Evolutionary conservation across 2,797 vertebrate genomes (phyloP), one percentile per base, ranked within the genome.

Genomic region (Psittacula derbiana): DNA sequence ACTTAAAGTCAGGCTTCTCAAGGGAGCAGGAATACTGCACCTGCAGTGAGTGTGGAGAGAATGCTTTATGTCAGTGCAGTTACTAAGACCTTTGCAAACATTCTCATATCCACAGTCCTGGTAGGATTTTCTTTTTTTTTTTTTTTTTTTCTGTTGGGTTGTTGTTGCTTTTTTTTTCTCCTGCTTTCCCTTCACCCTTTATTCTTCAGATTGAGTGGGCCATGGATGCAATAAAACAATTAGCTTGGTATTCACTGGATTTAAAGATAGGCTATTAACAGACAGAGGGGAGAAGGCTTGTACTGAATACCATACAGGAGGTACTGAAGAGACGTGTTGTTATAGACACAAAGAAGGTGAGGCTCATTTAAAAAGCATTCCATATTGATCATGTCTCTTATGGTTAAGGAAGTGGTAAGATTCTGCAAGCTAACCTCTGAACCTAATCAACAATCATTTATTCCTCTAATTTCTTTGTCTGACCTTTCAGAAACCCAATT

Each of bases 11-110:
- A 86, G 38, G n/a, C 21, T 90, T 76, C 96, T 95, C 96, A 8
- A 5, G 93, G 92, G 96, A 96, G 38, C 57, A 65, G 80, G 74
- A 94, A 80, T 53, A 46, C 67, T 90, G 94, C 96, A 96, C 93
- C 96, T 97, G 96, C 88, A 95, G 61, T 21, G 86, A 88, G 91
- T 80, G 95, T 62, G 75, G 93, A 95, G 92, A 93, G 92, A 95
- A 95, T 95, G 96, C 90, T 95, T 97, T 96, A 95, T 96, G 88
- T 96, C 94, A 94, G 44, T 47, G 43, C n/a, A 74, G 55, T 93
- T 96, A 94, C 82, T 95, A 92, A 92, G 91, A 89, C 12, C 38
- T 91, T 85, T 65, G 23, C 81, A 84, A 92, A 62, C 49, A 80
- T 92, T 93, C 83, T 86, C 0, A 0, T 80, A 92, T 80, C 71